Percentiles rank a stretch among this genome's conserved stretches.
These are phyloP conservation scores for Desmophyllum pertusum DNA, from an alignment of 92 coral and sea anemone species.

Conservation along the genomic window DNA sequence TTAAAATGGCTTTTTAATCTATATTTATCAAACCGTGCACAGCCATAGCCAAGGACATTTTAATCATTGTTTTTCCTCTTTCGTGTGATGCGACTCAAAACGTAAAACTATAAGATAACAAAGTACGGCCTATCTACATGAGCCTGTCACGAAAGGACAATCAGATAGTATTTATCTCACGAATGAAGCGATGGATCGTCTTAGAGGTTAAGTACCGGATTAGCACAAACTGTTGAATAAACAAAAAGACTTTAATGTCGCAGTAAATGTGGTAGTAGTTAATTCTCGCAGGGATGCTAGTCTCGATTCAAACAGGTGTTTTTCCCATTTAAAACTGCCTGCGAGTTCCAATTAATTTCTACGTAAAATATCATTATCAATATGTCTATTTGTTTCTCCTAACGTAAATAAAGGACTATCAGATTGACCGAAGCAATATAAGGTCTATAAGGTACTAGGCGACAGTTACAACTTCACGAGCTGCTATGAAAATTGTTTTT, in stretches of 20 bases:
- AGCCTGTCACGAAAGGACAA: background rate
- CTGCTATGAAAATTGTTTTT: background rate
- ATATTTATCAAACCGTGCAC: background rate
- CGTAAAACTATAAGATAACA: background rate
- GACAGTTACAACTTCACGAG: background rate
- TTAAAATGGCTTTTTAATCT: too few relatives aligned
- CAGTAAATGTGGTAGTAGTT: conserved; percentile 20
- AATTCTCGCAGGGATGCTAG: conserved; percentile 12
- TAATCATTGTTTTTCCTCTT: background rate
- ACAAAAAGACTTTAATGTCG: conserved; percentile 20
- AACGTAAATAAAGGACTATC: background rate
- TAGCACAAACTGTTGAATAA: conserved; percentile 31
- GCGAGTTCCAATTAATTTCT: conserved; percentile 12
- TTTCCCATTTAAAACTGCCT: conserved; percentile 24
- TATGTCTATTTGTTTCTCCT: conserved; percentile 2
- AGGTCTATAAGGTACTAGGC: too few relatives aligned
- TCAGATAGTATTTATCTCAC: background rate
- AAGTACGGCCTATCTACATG: background rate
- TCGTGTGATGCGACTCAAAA: background rate
- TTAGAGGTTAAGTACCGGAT: conserved; percentile 20
- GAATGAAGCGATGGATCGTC: conserved; percentile 6
- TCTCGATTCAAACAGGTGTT: conserved; percentile 14
- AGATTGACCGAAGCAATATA: background rate
- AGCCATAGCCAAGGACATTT: too few relatives aligned
- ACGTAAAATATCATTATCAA: background rate